Percentiles rank a stretch among this genome's conserved stretches.
Conservation (phyloP, 2,888 invertebrate species). For the Opisthograptis luteolata region DNA sequence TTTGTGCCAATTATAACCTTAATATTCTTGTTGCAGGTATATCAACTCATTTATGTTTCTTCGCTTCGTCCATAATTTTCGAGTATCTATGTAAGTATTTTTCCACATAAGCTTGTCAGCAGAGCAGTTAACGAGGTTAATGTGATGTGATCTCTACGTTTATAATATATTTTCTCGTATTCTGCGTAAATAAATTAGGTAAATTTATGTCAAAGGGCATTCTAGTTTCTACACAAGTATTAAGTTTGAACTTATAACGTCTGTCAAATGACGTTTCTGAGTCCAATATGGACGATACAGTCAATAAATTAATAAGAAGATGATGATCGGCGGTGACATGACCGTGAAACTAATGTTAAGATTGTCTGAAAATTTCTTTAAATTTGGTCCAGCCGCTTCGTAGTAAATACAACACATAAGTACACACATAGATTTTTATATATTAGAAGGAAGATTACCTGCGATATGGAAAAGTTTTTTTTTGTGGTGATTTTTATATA, state of each 20-base stretch:
- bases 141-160: conserved; percentile 26
- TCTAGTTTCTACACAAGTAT: conserved; percentile 14
- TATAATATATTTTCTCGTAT: conserved; percentile 20
- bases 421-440: too few species aligned
- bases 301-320: not conserved
- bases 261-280: conserved; percentile 12
- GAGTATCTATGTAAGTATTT: conserved; percentile 21
- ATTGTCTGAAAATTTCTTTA: too few species aligned
- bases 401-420: too few species aligned
- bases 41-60: not conserved
- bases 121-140: conserved; percentile 26
- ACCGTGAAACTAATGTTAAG: too few species aligned
- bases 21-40: conserved; percentile 31
- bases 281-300: not conserved
- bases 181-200: conserved; percentile 27
- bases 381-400: too few species aligned
- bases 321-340: too few species aligned
- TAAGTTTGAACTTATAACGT: conserved; percentile 17
- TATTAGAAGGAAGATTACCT: too few species aligned
- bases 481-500: too few species aligned
- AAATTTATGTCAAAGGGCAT: conserved; percentile 27
- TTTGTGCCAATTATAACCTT: too few species aligned
- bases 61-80: not conserved
- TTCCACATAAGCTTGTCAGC: conserved; percentile 29
- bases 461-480: too few species aligned